Base-by-base conservation (phyloP, 2,888 invertebrate species). In the Alloplasta piceator region DNA sequence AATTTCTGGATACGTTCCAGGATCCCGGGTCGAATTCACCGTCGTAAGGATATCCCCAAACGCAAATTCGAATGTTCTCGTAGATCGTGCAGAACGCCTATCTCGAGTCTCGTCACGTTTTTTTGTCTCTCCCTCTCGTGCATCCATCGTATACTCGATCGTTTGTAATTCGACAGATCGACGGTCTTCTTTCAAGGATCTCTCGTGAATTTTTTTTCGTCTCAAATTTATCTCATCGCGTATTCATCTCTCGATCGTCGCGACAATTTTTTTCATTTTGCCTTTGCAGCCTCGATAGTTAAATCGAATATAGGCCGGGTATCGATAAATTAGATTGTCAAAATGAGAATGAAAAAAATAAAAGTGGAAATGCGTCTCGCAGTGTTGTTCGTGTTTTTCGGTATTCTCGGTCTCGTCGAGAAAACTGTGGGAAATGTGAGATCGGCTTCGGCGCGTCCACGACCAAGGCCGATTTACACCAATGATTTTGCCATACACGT, bases 401-500 rank as follows among this genome's bases (percentile, higher is more conserved):
- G 87, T 80, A 81, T 87, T 84, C 79, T 89, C 82, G 83, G 87
- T 79, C 83, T 84, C 56, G 80, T 48, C 75, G 81, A 58, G 16
- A 64, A 52, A 79, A 84, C 78, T 67, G 81, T 82, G 61, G 88
- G 41, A 0, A 66, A 46, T n/a, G 46, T 55, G 43, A 41, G 56
- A n/a, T 12, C 14, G 4, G 12, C 41, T 3, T 38, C 38, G 6
- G 58, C 67, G 14, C 66, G 66, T 6, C 55, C 75, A 12, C 66
- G 72, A 60, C 70, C 73, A 38, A 39, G 41, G 39, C 52, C 66
- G 12, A 94, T 96, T 89, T 97, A 95, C 92, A 95, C 95, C 93
- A 97, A 97, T 92, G 95, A 97, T 91, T 97, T 97, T 91, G 98
- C 98, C 64, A 96, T 98, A 63, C 95, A 97, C 91, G 95, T 98